Evolutionary conservation across 1,140 invertebrate species (phyloP).

Genomic region (Melitaea cinxia): DNA sequence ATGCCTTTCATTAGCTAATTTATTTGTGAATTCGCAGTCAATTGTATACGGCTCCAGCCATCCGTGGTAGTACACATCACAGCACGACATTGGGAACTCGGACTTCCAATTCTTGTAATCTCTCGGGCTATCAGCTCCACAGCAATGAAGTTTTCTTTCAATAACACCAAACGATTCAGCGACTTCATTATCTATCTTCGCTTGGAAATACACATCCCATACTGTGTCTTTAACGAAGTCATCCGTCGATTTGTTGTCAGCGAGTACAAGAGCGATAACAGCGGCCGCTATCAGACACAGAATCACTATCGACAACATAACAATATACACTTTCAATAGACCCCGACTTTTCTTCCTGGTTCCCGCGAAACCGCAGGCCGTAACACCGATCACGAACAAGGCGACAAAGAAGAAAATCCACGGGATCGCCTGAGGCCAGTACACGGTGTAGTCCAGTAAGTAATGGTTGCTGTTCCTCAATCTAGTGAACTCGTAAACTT

Average conservation of each 20-base stretch:
- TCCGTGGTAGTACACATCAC: conserved; percentile 66
- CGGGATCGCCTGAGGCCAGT: conserved; percentile 71
- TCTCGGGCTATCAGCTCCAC: conserved; percentile 62
- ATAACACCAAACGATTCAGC: conserved; percentile 55
- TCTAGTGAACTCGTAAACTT: conserved; percentile 61
- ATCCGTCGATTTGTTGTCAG: conserved; percentile 56
- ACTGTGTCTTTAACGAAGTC: conserved; percentile 69
- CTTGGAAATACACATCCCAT: conserved; percentile 68
- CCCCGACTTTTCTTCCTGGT: conserved; percentile 53
- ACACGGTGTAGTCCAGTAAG: conserved; percentile 68
- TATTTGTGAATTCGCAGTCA: conserved; percentile 69
- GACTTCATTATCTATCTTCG: conserved; percentile 52
- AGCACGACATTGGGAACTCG: conserved; percentile 67
- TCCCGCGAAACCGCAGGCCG: conserved; percentile 59
- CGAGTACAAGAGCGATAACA: conserved; percentile 58
- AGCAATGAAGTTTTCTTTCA: conserved; percentile 69
- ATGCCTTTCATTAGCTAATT: conserved; percentile 69
- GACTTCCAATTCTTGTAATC: conserved; percentile 70
- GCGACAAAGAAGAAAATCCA: conserved; percentile 67
- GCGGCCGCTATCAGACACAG: conserved; percentile 52
- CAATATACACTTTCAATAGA: conserved; percentile 50
- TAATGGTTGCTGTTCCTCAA: conserved; percentile 70
- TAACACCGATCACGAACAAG: conserved; percentile 54
- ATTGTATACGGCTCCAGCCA: conserved; percentile 62
- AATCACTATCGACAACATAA: conserved; percentile 47